Base-by-base conservation (phyloP, 2,113 vertebrate genomes). In the Xenopus tropicalis region DNA sequence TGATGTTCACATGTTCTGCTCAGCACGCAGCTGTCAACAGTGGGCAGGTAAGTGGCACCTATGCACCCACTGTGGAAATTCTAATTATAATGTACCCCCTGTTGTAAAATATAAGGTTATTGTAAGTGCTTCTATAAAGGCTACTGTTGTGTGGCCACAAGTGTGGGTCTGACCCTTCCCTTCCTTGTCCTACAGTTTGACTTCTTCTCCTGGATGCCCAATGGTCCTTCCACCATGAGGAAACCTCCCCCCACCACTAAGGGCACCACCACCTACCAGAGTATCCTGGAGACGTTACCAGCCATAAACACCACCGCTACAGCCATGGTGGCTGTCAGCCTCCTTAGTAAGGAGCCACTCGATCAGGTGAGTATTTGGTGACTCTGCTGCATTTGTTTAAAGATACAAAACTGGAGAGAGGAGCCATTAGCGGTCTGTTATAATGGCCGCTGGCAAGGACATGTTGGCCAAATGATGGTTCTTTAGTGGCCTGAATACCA, bases 1-100 rank as follows among this genome's bases (percentile, higher is more conserved):
- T 94, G 76, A 88, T 95, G 61, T 95, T 86, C 69, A 87, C 81
- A 75, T 86, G 87, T 61, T 92, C 93, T 0, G 89, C 89, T 21
- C 84, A 88, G 19, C 93, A 95, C 1, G 80, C 92, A 0, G 91
- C 90, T 1, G 88, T 93, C 52, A 95, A 95, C 86, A 90, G 91
- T 44, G 92, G 92, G 24, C 92, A 94, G 91, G 93, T 93, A 68
- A 71, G 69, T n/a, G 61, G 46, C 46, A 14, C 16, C 12, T 48
- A 48, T 13, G 46, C 3, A 13, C 16, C 13, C 46, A 10, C 46
- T 14, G 46, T 1, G 14, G 1, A 8, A 13, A 8, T 44, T 44
- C 13, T 44, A 6, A 6, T 44, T 44, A 44, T 44, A 44, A 13
- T 44, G 43, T 6, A 44, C 6, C 13, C 13, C 13, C 13, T 44